Evolutionary conservation across 2,888 invertebrate genomes (phyloP), one percentile per base, ranked within the genome.

Genomic region (Ophonus ardosiacus): DNA sequence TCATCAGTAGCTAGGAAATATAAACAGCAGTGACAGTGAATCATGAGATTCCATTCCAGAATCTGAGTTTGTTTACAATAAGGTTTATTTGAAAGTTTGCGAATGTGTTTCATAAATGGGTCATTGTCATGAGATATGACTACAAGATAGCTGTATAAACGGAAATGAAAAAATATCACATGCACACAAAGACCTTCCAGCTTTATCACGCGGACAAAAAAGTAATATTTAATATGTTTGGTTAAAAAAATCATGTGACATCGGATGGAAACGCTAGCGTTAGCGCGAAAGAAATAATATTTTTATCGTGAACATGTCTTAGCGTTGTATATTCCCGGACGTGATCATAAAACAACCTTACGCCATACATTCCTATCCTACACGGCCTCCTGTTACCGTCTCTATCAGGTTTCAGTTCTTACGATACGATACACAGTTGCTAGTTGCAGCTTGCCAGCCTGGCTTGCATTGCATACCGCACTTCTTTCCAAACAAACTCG

Each of bases 341-440:
- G 78, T 78, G 78, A 24, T 78, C 78, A 78, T 78, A 78, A 78
- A 78, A 78, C 78, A 78, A 78, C 78, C 78, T 78, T 78, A 78
- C 78, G 78, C 78, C 57, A 51, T 78, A 57, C 78, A 78, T 78
- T 78, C 78, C 78, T 78, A 78, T 21, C 57, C 78, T 24, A 24
- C 78, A 78, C 76, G 78, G 56, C 78, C 78, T 78, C 78, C 57
- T 78, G 56, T 78, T 78, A 78, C 57, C 31, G 78, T 57, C 57
- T 56, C 78, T 78, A 78, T 78, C 78, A 57, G 78, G 78, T 78
- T 78, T 40, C 78, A 78, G 31, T 74, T 74, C 71, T 71, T 74
- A 74, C 43, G 17, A 43, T 74, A 74, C 43, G 31, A 21, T 31
- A 38, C 15, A 31, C 68, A 10, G 24, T 18, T 63, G 24, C 21